A percentile compares a stretch with the other conserved stretches of the same genome.
Evolutionary conservation across 2,888 invertebrate species (phyloP).

Genomic region (Limnephilus lunatus): DNA sequence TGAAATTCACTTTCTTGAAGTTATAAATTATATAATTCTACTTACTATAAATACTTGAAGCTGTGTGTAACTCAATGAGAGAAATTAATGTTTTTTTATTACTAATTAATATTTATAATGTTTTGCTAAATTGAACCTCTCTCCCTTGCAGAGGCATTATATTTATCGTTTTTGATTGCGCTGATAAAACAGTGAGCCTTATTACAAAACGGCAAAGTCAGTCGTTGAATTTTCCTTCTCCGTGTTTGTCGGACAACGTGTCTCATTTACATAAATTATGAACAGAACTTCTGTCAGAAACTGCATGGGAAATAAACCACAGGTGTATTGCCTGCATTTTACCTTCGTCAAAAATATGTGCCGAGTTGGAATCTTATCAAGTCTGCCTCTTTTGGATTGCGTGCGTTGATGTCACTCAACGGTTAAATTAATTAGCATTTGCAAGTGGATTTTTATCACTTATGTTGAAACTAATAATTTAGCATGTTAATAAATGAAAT

Average conservation of each 20-base stretch:
- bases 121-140: neutral
- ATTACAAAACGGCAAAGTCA: neutral
- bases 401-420: conserved; percentile 11
- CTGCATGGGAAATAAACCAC: neutral
- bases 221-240: neutral
- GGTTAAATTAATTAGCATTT: neutral
- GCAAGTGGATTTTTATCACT: neutral
- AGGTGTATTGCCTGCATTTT: conserved; percentile 19
- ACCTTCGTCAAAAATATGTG: conserved; percentile 18
- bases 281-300: conserved; percentile 3
- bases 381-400: neutral
- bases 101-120: neutral
- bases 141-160: neutral
- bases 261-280: conserved; percentile 30
- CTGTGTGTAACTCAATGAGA: no score
- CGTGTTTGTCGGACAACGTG: neutral
- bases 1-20: no score
- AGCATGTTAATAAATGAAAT: no score
- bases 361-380: neutral
- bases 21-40: no score
- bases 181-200: conserved; percentile 19
- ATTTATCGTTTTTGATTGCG: conserved; percentile 21
- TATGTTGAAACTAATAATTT: no score
- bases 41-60: no score
- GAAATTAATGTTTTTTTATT: neutral